Percentiles rank a stretch among this genome's conserved stretches.
phyloP scores from a whole-genome alignment of 2,113 vertebrate species.

The Stigmatopora nigra region DNA sequence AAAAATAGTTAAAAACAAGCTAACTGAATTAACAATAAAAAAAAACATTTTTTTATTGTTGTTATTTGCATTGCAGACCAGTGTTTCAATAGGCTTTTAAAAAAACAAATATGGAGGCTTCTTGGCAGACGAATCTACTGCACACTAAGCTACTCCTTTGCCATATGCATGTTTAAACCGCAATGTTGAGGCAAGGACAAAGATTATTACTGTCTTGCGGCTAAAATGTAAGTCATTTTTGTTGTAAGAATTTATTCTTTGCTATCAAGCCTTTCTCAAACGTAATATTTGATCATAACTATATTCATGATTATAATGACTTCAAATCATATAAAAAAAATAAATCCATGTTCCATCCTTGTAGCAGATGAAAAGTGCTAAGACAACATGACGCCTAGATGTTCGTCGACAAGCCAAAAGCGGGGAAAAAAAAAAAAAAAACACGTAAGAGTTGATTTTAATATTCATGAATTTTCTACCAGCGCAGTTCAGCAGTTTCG shows the following conservation, averaged over 20 bases:
- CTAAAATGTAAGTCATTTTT: not conserved
- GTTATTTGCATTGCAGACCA: too few species aligned
- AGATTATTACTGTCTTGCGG: not conserved
- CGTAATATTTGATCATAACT: not conserved
- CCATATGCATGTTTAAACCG: not conserved
- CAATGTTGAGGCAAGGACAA: not conserved
- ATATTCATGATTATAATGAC: not conserved
- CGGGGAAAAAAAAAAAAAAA: conserved; percentile 57
- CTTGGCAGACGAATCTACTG: not conserved
- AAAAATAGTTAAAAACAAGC: too few species aligned
- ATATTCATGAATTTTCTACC: conserved; percentile 99
- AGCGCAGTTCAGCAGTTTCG: conserved; percentile 99
- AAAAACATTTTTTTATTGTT: too few species aligned
- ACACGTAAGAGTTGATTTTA: conserved; percentile 96
- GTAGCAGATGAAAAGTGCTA: conserved; percentile 42
- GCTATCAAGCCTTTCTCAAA: conserved; percentile 21
- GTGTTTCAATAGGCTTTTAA: too few species aligned
- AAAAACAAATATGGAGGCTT: not conserved
- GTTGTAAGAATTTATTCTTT: not conserved
- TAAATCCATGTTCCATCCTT: conserved; percentile 18
- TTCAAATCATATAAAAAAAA: not conserved
- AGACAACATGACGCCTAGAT: conserved; percentile 70
- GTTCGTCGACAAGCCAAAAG: conserved; percentile 42
- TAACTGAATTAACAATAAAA: too few species aligned
- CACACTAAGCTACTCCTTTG: not conserved